Percentiles rank a stretch among this genome's conserved stretches.
phyloP scores from a whole-genome alignment of 2,113 vertebrate species.

The Oncorhynchus gorbuscha region DNA sequence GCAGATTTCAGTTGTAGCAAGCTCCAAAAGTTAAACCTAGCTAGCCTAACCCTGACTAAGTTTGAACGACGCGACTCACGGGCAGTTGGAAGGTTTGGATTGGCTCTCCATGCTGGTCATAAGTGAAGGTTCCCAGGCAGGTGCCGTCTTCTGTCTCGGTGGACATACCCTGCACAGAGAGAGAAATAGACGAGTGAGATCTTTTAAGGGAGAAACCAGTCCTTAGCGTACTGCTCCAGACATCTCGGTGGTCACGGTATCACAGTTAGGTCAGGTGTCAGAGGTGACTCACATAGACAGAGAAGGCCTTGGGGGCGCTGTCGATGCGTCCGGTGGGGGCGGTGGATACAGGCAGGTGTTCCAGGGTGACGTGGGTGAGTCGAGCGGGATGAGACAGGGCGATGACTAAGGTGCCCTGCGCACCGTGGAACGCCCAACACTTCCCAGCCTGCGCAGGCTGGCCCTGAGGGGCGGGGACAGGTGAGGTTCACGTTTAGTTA shows the following conservation, averaged over 20 bases:
- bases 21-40: neutral
- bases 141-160: slow-evolving; percentile 82
- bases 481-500: neutral
- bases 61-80: slow-evolving; percentile 61
- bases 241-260: too few species aligned
- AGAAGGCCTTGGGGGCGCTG: slow-evolving; percentile 89
- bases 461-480: slow-evolving; percentile 43
- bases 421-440: slow-evolving; percentile 92
- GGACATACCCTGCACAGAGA: slow-evolving; percentile 76
- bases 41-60: too few species aligned
- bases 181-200: neutral
- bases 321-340: slow-evolving; percentile 84
- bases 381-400: slow-evolving; percentile 80
- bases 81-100: slow-evolving; percentile 87
- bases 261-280: neutral
- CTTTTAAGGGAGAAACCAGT: too few species aligned
- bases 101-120: slow-evolving; percentile 78
- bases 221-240: too few species aligned
- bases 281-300: slow-evolving; percentile 82
- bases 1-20: neutral
- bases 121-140: slow-evolving; percentile 82
- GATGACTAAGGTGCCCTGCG: slow-evolving; percentile 85
- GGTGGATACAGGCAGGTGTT: slow-evolving; percentile 86
- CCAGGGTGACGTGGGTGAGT: slow-evolving; percentile 85
- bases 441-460: slow-evolving; percentile 84